phyloP scores from a whole-genome alignment of 1,140 invertebrate species.

The Heliconius himera region DNA sequence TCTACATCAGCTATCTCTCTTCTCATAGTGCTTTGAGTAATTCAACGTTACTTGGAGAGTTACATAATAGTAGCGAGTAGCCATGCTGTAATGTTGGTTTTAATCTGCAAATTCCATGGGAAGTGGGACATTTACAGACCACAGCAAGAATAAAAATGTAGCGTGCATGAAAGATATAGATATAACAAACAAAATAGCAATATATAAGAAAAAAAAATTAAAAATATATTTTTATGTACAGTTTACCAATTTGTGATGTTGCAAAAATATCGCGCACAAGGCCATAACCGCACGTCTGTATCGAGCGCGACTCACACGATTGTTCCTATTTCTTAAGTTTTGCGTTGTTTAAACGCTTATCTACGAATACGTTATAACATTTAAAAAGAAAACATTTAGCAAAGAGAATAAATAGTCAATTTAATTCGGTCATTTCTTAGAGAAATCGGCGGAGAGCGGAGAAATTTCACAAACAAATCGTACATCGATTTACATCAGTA shows the following conservation, averaged over 20 bases:
- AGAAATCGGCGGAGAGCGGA: not conserved
- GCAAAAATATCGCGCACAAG: slow-evolving; percentile 19
- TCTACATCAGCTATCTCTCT: not conserved
- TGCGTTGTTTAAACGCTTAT: not conserved
- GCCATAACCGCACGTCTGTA: slow-evolving; percentile 19
- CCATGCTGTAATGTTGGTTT: not conserved
- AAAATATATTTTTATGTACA: not conserved
- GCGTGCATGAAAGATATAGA: not conserved
- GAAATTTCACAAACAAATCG: slow-evolving; percentile 29
- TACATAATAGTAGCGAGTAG: not conserved
- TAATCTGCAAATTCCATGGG: not conserved
- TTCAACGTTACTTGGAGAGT: not conserved
- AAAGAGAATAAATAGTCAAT: not conserved
- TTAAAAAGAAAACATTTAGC: no score
- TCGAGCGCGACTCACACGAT: slow-evolving; percentile 10
- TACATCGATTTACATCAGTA: slow-evolving; percentile 40
- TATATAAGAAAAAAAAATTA: not conserved
- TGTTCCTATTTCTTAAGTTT: slow-evolving; percentile 25
- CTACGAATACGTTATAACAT: not conserved
- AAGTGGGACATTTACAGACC: not conserved
- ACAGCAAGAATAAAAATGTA: not conserved
- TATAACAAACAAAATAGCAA: not conserved
- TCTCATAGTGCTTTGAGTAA: not conserved
- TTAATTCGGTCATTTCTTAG: not conserved
- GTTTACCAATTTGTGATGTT: slow-evolving; percentile 9